Percentiles rank a stretch among this genome's conserved stretches.
Conservation (phyloP, 2,888 invertebrate genomes). For the Ormyrus labotus region DNA sequence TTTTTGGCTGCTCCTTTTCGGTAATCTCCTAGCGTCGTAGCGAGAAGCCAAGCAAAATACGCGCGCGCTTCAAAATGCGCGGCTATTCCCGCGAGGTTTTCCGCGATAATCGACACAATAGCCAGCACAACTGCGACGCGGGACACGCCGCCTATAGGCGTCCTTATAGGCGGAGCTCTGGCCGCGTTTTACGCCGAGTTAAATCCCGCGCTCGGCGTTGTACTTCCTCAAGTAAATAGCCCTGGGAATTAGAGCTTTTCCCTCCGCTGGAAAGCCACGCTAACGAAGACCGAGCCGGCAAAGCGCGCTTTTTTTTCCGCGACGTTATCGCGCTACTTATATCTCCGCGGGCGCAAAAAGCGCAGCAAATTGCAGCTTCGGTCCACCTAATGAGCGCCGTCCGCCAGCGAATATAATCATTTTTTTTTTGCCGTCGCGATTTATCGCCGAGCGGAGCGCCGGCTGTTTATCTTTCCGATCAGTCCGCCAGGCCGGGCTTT, state of each 20-base stretch:
- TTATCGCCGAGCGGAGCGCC: no score
- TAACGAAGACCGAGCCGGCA: no score
- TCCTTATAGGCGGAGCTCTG: conserved; percentile 22
- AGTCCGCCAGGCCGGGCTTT: no score
- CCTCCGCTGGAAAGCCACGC: no score
- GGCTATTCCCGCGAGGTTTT: neutral
- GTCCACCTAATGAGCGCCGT: conserved; percentile 38
- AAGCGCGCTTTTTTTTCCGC: neutral
- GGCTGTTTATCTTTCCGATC: no score
- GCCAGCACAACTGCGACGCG: neutral
- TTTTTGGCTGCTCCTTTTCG: no score
- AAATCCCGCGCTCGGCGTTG: conserved; percentile 15
- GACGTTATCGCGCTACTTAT: neutral
- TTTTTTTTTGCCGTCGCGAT: neutral
- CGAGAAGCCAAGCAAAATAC: neutral
- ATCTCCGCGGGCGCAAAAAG: neutral
- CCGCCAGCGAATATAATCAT: conserved; percentile 10
- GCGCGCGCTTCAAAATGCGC: neutral
- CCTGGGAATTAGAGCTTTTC: conserved; percentile 15
- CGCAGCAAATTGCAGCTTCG: conserved; percentile 37
- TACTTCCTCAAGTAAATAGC: conserved; percentile 43
- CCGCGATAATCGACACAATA: neutral
- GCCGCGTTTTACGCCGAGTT: conserved; percentile 31
- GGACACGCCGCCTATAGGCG: neutral
- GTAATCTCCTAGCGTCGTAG: no score